Conservation (phyloP, 2,888 invertebrate genomes). For the Machimus atricapillus region DNA sequence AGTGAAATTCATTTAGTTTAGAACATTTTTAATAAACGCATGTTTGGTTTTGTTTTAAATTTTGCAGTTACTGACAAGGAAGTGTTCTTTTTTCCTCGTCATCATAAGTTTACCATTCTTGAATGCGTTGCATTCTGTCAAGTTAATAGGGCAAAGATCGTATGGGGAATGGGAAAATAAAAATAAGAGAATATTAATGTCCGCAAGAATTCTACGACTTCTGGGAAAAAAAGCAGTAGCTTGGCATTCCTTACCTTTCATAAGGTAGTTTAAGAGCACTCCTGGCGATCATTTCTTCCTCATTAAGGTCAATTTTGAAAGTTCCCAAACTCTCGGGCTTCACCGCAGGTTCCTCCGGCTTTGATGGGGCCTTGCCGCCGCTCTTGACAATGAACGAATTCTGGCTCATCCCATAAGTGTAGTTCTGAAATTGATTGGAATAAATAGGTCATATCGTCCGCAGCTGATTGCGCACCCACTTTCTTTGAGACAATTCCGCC, state of each 20-base stretch:
- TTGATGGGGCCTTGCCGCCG: conserved; percentile 36
- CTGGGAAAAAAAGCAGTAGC: neutral
- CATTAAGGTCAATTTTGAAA: conserved; percentile 61
- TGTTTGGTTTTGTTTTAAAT: too few relatives aligned
- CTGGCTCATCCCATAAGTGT: conserved; percentile 53
- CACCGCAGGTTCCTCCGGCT: conserved; percentile 10
- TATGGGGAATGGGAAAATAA: too few relatives aligned
- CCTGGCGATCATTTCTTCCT: conserved; percentile 60
- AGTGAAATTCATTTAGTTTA: too few relatives aligned
- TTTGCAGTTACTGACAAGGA: too few relatives aligned
- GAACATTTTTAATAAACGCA: too few relatives aligned
- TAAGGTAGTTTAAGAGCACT: conserved; percentile 61
- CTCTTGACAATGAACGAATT: conserved; percentile 53
- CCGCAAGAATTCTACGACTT: neutral
- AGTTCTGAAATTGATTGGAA: conserved; percentile 49
- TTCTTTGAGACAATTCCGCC: conserved; percentile 56
- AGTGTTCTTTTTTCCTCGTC: too few relatives aligned
- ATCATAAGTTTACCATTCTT: too few relatives aligned
- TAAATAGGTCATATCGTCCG: neutral
- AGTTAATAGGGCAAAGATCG: too few relatives aligned
- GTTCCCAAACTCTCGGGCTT: conserved; percentile 51
- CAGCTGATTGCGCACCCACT: conserved; percentile 29
- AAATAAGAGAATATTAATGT: neutral
- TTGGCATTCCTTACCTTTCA: conserved; percentile 54
- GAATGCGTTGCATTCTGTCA: too few relatives aligned